Percentiles rank a stretch among this genome's conserved stretches.
These are phyloP conservation scores for Hippocampus guttulatus DNA, from an alignment of 2,113 vertebrate species.

Conservation along the genomic window DNA sequence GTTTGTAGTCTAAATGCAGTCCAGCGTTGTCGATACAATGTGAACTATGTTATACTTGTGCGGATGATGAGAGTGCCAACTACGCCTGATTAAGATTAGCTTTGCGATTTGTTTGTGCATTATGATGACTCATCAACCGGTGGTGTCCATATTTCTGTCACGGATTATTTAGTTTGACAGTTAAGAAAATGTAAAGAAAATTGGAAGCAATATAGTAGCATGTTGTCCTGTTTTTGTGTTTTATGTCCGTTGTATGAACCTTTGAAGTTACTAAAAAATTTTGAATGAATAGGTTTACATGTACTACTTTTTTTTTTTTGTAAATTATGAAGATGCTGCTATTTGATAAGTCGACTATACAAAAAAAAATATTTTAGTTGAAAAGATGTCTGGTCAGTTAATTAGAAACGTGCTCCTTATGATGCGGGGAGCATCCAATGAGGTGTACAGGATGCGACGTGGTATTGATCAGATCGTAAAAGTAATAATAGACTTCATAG, in stretches of 20 bases:
- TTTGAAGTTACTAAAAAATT: conserved; percentile 77
- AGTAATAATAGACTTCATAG: conserved; percentile 75
- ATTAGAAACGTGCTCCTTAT: conserved; percentile 71
- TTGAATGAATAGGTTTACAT: conserved; percentile 83
- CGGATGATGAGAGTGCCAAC: conserved; percentile 79
- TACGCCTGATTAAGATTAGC: conserved; percentile 80
- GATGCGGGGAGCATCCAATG: conserved; percentile 65
- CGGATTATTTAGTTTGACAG: conserved; percentile 76
- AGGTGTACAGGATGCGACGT: conserved; percentile 74
- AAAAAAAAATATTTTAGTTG: conserved; percentile 74
- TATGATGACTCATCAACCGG: conserved; percentile 73
- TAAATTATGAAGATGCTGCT: conserved; percentile 81
- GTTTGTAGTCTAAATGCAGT: conserved; percentile 82
- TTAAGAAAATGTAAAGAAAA: conserved; percentile 80
- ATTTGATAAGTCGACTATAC: conserved; percentile 81
- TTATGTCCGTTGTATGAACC: conserved; percentile 78
- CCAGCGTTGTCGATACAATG: conserved; percentile 78
- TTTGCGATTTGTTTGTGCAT: conserved; percentile 79
- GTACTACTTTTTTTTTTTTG: conserved; percentile 73
- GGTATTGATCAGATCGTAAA: conserved; percentile 73
- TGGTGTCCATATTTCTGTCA: conserved; percentile 79
- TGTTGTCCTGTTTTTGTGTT: conserved; percentile 79
- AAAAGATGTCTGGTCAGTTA: conserved; percentile 76
- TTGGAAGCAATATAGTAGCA: conserved; percentile 83
- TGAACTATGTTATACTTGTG: conserved; percentile 81